Evolutionary conservation across 2,113 vertebrate species (phyloP).

Genomic region (Nerophis lumbriciformis): DNA sequence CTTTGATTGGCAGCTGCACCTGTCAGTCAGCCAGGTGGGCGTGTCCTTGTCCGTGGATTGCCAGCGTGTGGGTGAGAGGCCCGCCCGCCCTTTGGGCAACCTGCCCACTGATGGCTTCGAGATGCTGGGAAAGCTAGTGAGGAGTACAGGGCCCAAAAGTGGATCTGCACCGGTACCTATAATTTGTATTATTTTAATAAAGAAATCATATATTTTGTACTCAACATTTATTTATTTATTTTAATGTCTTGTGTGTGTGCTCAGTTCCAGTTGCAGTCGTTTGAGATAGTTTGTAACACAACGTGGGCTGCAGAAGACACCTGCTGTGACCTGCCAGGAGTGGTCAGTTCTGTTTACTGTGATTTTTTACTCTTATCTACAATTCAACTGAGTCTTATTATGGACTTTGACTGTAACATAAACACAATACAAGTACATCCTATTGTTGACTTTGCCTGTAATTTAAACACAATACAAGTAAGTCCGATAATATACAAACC

Average conservation of each 20-base stretch:
- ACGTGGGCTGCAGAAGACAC: constrained; percentile 77
- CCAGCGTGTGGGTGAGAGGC: constrained; percentile 77
- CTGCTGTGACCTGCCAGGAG: constrained; percentile 86
- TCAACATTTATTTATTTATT: too few relatives aligned
- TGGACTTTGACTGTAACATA: too few relatives aligned
- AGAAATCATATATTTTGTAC: too few relatives aligned
- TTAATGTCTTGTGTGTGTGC: not conserved
- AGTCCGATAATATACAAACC: too few relatives aligned
- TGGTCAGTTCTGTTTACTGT: constrained; percentile 65
- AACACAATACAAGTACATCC: too few relatives aligned
- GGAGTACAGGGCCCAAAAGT: constrained; percentile 78
- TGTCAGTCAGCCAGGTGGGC: constrained; percentile 79
- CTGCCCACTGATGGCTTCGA: constrained; percentile 79
- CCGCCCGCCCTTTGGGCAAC: constrained; percentile 67
- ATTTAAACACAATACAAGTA: not conserved
- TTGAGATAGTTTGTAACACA: constrained; percentile 82
- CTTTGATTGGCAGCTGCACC: constrained; percentile 76
- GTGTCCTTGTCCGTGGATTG: constrained; percentile 87
- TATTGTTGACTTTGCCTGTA: not conserved
- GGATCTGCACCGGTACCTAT: constrained; percentile 77
- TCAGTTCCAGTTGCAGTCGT: constrained; percentile 88
- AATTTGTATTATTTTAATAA: not conserved
- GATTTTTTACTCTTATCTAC: not conserved
- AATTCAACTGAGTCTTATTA: too few relatives aligned
- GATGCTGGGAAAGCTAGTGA: constrained; percentile 84